A percentile compares a stretch with the other conserved stretches of the same genome.
Evolutionary conservation across 2,113 vertebrate species (phyloP).

Genomic region (Scartelaos histophorus): DNA sequence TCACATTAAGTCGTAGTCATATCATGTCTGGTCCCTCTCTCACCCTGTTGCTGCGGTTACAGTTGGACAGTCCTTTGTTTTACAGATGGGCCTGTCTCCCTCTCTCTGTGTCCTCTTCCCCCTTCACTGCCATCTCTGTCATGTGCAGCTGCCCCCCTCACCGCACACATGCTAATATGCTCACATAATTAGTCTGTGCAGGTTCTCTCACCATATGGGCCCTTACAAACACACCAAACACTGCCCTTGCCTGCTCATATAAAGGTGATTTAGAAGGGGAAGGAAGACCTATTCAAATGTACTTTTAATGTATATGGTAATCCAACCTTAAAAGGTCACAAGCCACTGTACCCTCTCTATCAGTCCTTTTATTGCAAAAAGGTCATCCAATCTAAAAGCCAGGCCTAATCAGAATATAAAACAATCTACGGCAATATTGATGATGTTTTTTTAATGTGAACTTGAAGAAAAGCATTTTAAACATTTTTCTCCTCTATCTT

Average conservation of each 20-base stretch:
- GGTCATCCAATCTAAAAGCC: too few species aligned
- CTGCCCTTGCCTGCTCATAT: conserved; percentile 20
- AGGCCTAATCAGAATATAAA: background rate
- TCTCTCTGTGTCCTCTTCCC: conserved; percentile 4
- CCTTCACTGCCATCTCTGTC: conserved; percentile 41
- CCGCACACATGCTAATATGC: conserved; percentile 46
- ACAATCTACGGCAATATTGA: background rate
- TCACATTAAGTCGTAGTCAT: conserved; percentile 17
- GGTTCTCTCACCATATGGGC: conserved; percentile 34
- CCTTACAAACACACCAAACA: conserved; percentile 25
- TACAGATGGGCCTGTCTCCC: conserved; percentile 53
- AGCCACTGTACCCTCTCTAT: background rate
- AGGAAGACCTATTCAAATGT: background rate
- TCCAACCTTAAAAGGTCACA: background rate
- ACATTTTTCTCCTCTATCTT: background rate
- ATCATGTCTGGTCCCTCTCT: conserved; percentile 12
- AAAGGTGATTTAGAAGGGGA: background rate
- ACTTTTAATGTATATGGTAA: background rate
- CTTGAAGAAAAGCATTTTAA: background rate
- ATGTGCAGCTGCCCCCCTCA: conserved; percentile 54
- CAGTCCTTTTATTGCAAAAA: background rate
- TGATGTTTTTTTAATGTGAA: background rate
- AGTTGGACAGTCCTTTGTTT: conserved; percentile 57
- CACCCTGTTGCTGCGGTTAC: conserved; percentile 61
- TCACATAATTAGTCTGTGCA: conserved; percentile 31